Conservation (phyloP, 2,797 vertebrate species). For the Muscicapa striata region DNA sequence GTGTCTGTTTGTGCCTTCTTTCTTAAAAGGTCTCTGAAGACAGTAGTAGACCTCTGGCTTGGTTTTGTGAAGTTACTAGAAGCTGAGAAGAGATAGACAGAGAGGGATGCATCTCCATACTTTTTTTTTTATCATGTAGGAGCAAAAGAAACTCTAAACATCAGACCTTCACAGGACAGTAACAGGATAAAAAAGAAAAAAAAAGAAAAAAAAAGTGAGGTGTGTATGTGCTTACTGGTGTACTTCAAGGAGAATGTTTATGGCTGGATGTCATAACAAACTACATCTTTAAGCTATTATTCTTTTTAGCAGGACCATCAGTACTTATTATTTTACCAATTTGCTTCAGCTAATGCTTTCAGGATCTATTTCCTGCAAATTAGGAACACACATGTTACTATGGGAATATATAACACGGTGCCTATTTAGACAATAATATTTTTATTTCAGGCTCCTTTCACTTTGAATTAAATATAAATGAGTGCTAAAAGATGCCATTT, state of each 20-base stretch:
- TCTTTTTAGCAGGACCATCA: background rate
- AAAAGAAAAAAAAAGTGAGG: background rate
- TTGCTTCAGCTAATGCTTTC: background rate
- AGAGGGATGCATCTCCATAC: background rate
- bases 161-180: background rate
- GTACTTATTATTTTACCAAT: background rate
- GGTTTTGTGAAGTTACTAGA: background rate
- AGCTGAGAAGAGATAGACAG: background rate
- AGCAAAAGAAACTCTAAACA: background rate
- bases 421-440: background rate
- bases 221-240: background rate
- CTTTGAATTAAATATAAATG: constrained; percentile 24
- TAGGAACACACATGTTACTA: background rate
- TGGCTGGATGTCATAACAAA: background rate
- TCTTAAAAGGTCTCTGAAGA: background rate
- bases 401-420: background rate
- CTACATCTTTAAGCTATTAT: background rate
- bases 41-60: background rate
- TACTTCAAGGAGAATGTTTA: background rate
- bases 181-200: background rate
- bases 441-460: background rate
- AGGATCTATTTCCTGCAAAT: background rate
- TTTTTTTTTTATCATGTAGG: background rate
- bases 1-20: background rate
- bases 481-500: background rate